Evolutionary conservation across 2,888 invertebrate genomes (phyloP).

Genomic region (Hecatera dysodea): DNA sequence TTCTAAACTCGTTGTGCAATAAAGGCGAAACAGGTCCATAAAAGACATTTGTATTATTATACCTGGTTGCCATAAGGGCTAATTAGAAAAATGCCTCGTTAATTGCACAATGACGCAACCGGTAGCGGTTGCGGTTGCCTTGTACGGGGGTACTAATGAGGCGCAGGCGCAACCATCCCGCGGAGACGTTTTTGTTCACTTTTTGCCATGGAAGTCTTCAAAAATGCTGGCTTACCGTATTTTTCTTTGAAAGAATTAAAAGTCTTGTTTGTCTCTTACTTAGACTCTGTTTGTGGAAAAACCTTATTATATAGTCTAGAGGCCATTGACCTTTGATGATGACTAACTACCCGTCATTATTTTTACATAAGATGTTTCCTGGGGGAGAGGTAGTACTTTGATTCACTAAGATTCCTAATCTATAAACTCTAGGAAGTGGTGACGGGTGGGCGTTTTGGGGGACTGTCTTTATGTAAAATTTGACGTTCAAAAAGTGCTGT

Average conservation of each 20-base stretch:
- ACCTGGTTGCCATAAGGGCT: constrained; percentile 49
- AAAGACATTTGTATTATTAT: constrained; percentile 42
- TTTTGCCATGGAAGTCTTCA: constrained; percentile 51
- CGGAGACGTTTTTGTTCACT: constrained; percentile 38
- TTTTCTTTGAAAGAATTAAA: constrained; percentile 53
- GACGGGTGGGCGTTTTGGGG: too few relatives aligned
- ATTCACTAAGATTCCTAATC: too few relatives aligned
- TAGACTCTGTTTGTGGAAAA: constrained; percentile 27
- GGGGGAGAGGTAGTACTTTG: neutral
- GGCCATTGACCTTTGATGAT: constrained; percentile 5
- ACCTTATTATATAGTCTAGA: neutral
- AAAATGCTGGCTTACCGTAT: constrained; percentile 52
- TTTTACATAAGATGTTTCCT: neutral
- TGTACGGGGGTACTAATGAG: constrained; percentile 65
- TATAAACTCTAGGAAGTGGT: too few relatives aligned
- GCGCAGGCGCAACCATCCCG: constrained; percentile 43
- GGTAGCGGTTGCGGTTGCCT: constrained; percentile 50
- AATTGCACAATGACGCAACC: constrained; percentile 61
- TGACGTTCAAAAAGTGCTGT: too few relatives aligned
- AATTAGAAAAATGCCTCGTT: constrained; percentile 63
- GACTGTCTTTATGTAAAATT: too few relatives aligned
- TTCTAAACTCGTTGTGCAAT: constrained; percentile 32
- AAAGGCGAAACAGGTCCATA: constrained; percentile 27
- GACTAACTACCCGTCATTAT: neutral
- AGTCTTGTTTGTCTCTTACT: neutral